Evolutionary conservation across 2,113 vertebrate genomes (phyloP).

Genomic region (Lophura nycthemera): DNA sequence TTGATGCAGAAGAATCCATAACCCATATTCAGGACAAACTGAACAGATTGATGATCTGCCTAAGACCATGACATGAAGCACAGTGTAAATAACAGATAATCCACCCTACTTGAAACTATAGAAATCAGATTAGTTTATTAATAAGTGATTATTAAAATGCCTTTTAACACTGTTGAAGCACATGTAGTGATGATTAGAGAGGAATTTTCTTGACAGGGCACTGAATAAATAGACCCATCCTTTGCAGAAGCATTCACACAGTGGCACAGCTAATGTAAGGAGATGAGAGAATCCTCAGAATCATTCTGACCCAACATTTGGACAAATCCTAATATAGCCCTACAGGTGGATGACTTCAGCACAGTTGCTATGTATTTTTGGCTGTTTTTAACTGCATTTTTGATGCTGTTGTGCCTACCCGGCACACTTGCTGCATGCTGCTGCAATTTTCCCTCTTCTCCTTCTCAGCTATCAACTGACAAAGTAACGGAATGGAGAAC

Average conservation of each 20-base stretch:
- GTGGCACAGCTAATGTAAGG: neutral
- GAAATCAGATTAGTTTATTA: neutral
- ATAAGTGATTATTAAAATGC: neutral
- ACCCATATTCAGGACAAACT: neutral
- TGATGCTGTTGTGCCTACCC: neutral
- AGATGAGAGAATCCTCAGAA: neutral
- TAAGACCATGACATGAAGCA: neutral
- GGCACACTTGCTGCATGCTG: neutral
- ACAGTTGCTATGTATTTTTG: neutral
- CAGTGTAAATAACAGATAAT: neutral
- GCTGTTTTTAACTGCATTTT: neutral
- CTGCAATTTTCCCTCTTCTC: neutral
- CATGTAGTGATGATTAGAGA: neutral
- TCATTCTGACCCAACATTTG: neutral
- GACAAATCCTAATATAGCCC: neutral
- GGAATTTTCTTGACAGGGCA: neutral
- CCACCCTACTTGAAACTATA: neutral
- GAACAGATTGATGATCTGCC: neutral
- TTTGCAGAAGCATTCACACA: neutral
- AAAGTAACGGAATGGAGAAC: conserved; percentile 26
- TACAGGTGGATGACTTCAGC: neutral
- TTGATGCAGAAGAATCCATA: neutral
- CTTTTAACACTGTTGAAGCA: neutral
- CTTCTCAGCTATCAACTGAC: neutral
- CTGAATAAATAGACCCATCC: neutral